Evolutionary conservation across 2,113 vertebrate genomes (phyloP), one percentile per base, ranked within the genome.

Genomic region (Numenius arquata): DNA sequence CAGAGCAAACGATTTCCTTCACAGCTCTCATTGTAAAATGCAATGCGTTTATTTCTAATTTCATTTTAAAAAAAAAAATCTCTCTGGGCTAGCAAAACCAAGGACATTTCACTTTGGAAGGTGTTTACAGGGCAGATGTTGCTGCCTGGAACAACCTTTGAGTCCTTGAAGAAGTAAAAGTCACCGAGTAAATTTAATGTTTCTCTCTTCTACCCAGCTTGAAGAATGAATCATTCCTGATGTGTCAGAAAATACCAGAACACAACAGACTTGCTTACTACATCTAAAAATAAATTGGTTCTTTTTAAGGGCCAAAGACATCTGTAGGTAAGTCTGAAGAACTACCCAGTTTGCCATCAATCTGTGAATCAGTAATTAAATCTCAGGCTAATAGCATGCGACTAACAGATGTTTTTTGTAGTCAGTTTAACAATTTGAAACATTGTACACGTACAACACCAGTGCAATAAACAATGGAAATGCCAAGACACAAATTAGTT

Each of bases 211-310:
- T 67, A 71, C 66, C 76, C 85, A 96, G 84, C 80, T 67, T 94
- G 89, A 97, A 95, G 80, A 95, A 97, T 97, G 89, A 97, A 93
- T 98, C 95, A 97, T 91, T 96, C 48, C 68, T 93, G 91, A 94
- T 62, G 62, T 91, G 93, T 91, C 79, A 92, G 83, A 97, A 96
- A 97, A 97, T 78, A 88, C 26, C 72, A 96, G 84, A 95, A 94
- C 83, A 88, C 71, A 96, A 95, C n/a, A 96, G 73, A 91, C 47
- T 75, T 95, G 86, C 43, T 93, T 94, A 92, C 85, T 95, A 74
- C 89, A 94, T 92, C 94, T 88, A 93, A 88, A 96, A 96, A 95
- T 81, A 84, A 87, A 89, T 21, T 93, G 70, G 38, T 47, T 87
- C 80, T 93, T 92, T 95, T 34, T 55, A 95, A 95, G 94, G 58